These are phyloP conservation scores for Lucinisca nassula DNA, from an alignment of 2,888 invertebrate species.

Conservation along the genomic window DNA sequence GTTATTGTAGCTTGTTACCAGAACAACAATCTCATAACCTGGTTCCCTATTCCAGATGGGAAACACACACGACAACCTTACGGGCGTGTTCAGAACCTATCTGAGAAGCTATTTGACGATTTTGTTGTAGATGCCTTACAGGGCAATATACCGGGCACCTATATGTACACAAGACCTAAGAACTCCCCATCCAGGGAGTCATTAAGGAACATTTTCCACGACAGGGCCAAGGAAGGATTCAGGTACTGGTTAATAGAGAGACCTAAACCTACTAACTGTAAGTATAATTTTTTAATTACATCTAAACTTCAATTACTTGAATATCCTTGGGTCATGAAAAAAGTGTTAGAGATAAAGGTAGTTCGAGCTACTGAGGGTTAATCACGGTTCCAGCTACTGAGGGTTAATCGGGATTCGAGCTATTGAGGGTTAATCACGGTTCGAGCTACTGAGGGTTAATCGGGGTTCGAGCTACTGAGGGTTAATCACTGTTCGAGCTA, in stretches of 20 bases:
- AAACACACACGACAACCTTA: slow-evolving; percentile 54
- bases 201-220: slow-evolving; percentile 77
- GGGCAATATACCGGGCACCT: slow-evolving; percentile 70
- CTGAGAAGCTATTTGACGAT: slow-evolving; percentile 73
- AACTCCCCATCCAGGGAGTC: slow-evolving; percentile 61
- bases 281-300: slow-evolving; percentile 55
- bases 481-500: too few relatives aligned
- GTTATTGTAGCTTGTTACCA: not conserved
- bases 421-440: not conserved
- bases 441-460: too few relatives aligned
- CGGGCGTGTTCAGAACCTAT: slow-evolving; percentile 39
- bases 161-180: slow-evolving; percentile 70
- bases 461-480: not conserved
- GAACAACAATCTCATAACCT: not conserved
- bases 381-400: too few relatives aligned
- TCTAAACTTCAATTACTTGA: too few relatives aligned
- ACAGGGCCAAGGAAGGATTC: slow-evolving; percentile 84
- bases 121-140: slow-evolving; percentile 73
- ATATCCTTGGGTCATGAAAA: too few relatives aligned
- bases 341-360: too few relatives aligned
- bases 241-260: slow-evolving; percentile 85
- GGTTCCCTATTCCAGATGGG: slow-evolving; percentile 55
- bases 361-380: too few relatives aligned
- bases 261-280: slow-evolving; percentile 86
- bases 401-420: too few relatives aligned